Base-by-base conservation (phyloP, 2,888 invertebrate species). In the Epirrhoe alternata region DNA sequence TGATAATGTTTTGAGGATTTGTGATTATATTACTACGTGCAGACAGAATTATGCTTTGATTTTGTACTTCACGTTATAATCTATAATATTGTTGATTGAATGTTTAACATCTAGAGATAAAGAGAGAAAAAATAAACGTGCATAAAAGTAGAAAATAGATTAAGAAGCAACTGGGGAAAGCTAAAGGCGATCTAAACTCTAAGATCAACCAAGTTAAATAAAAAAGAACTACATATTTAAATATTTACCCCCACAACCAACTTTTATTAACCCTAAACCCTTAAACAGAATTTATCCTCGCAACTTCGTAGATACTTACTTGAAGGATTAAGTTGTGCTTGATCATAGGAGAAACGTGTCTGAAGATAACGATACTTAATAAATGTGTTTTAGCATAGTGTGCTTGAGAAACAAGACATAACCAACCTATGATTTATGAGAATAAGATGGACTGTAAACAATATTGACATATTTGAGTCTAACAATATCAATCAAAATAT, bases 41-140 rank as follows among this genome's bases (percentile, higher is more conserved):
- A n/a, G n/a, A n/a, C n/a, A n/a, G n/a, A n/a, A n/a, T n/a, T n/a
- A n/a, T n/a, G n/a, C n/a, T n/a, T n/a, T n/a, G n/a, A n/a, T n/a
- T n/a, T n/a, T n/a, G n/a, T n/a, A n/a, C n/a, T n/a, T n/a, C n/a
- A n/a, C n/a, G n/a, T n/a, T n/a, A n/a, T n/a, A n/a, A n/a, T n/a
- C n/a, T n/a, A n/a, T n/a, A n/a, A n/a, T n/a, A n/a, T n/a, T n/a
- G n/a, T n/a, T n/a, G n/a, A n/a, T n/a, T n/a, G n/a, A 33, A 33
- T 31, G 45, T 52, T 52, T 63, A 73, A 71, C 54, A 66, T 68
- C 60, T 69, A 74, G 60, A 73, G 52, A 53, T 50, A 5, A 47
- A 14, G 6, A 6, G 38, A 12, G 62, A 49, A 60, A 60, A 45
- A 64, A 57, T 68, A 64, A 66, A 56, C 69, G 71, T 72, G 72